Evolutionary conservation across 2,797 vertebrate species (phyloP), one percentile per base, ranked within the genome.

Genomic region (Lithobates sylvaticus): DNA sequence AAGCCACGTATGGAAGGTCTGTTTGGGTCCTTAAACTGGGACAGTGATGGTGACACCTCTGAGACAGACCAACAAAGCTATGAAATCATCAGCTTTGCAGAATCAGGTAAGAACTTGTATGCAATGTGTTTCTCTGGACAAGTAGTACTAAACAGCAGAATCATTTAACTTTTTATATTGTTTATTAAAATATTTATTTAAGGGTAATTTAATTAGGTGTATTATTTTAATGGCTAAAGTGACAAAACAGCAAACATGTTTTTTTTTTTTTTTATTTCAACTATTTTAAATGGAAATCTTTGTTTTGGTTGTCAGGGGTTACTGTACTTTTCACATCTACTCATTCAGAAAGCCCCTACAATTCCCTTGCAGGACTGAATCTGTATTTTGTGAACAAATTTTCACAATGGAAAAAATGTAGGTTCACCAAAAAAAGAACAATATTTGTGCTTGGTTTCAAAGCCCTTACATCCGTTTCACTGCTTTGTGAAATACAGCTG

Each of bases 1-100:
- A 93, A 94, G 16, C 89, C 94, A 84, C 10, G 91, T 26, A 93
- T 93, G 78, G 95, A 96, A 0, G 90, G 94, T 9, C 91, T 93
- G 7, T 87, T 89, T 75, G 95, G 95, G 82, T 88, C 93, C 80
- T 92, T 94, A 34, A 94, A 27, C 70, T 83, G 42, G 0, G 47
- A 89, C 15, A 16, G 2, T 39, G 5, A 2, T 54, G 70, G 65
- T 0, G 16, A 1, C 79, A 10, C 0, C 12, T 44, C 71, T 0
- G 88, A 90, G 8, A 87, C 80, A 32, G 86, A 91, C 0, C 91
- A 86, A 16, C 95, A 94, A 83, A 92, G 94, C 54, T 98, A 97
- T 88, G 96, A 99, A 93, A 96, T 98, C 89, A 95, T 99, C 91
- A 99, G 97, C 91, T 98, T 99, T 91, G 97, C 97, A 42, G 95